Base-by-base conservation (phyloP, 2,888 invertebrate species). In the Yponomeuta sedellus region DNA sequence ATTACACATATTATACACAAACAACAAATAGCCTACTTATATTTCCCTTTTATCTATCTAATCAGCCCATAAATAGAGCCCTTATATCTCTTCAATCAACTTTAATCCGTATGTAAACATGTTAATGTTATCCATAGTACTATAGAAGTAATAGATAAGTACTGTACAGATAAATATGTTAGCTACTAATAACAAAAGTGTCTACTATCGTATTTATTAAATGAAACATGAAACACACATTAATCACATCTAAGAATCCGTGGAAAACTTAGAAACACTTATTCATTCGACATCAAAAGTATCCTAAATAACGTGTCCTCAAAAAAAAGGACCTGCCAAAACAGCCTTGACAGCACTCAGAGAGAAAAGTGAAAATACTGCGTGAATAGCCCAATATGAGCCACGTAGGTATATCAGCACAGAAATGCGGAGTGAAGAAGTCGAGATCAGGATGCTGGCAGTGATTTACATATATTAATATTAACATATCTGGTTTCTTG, bases 391-490 rank as follows among this genome's bases (percentile, higher is more conserved):
- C 44, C 16, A 52, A 52, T 52, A 52, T 3, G 12, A 52, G 62
- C 39, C n/a, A 19, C 20, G 28, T 81, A 19, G 16, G 28, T 81
- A 79, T 77, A 81, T 82, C 81, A 79, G 70, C 72, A 78, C 78
- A 73, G 74, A 72, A 71, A 73, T 71, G 71, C 74, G 70, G 70
- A 70, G 67, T 71, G 73, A 75, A 75, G 74, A 75, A 74, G 75
- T 74, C 75, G 74, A 75, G 70, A 78, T 16, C 79, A 85, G 82
- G 85, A 80, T 82, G 82, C 85, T 85, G 70, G 16, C 69, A 70
- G 72, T 77, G 78, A 85, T 87, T 86, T 84, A 76, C 85, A 88
- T 86, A 83, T 84, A 82, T 87, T 86, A 87, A 88, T 87, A 87
- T 86, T 83, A 84, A 86, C 82, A 81, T 74, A 72, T 73, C 71